Conservation (phyloP, 2,797 vertebrate species). For the Holocentrus rufus region DNA sequence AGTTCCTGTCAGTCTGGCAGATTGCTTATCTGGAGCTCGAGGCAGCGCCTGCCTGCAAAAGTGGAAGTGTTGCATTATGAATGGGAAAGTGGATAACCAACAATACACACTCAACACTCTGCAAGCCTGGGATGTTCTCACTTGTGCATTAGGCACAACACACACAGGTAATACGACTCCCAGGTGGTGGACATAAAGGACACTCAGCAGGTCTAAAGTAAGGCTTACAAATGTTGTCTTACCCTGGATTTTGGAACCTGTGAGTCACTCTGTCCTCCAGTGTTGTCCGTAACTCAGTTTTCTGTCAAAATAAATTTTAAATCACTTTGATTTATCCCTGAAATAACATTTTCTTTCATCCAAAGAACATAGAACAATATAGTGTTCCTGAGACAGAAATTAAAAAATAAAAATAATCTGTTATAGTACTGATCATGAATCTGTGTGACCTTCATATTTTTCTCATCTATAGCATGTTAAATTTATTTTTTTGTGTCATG, state of each 20-base stretch:
- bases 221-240: slow-evolving; percentile 32
- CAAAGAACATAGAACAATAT: not conserved
- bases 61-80: slow-evolving; percentile 75
- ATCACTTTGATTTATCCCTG: not conserved
- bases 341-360: not conserved
- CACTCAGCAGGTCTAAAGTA: not conserved
- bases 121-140: slow-evolving; percentile 58
- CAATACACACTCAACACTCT: slow-evolving; percentile 50
- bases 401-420: too few relatives aligned
- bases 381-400: too few relatives aligned
- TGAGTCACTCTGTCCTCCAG: slow-evolving; percentile 75
- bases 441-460: too few relatives aligned
- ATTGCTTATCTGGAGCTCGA: slow-evolving; percentile 44
- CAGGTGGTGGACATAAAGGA: slow-evolving; percentile 21
- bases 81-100: slow-evolving; percentile 59
- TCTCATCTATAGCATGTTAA: not conserved
- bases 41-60: slow-evolving; percentile 65
- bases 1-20: slow-evolving; percentile 43
- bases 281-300: slow-evolving; percentile 59
- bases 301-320: slow-evolving; percentile 66
- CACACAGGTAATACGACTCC: slow-evolving; percentile 43
- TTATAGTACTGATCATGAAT: too few relatives aligned
- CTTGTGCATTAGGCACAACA: slow-evolving; percentile 32
- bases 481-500: not conserved
- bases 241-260: slow-evolving; percentile 79